These are phyloP conservation scores for Clostera curtula DNA, from an alignment of 2,888 invertebrate species.

Conservation along the genomic window DNA sequence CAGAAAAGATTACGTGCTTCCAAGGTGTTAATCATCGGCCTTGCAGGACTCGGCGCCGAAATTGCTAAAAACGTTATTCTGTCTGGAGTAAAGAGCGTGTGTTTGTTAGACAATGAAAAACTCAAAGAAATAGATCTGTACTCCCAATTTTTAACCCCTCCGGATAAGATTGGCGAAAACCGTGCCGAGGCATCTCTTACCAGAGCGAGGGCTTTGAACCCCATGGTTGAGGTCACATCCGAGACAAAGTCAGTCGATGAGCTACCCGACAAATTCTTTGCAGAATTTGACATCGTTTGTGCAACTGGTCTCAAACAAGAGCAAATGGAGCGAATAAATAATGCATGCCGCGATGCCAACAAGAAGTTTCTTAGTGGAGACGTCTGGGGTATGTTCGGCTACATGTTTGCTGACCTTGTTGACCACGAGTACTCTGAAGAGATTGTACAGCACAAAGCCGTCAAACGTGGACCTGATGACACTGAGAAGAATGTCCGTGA, in stretches of 20 bases:
- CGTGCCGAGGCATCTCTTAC: constrained; percentile 88
- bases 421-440: constrained; percentile 79
- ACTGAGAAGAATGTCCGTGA: constrained; percentile 63
- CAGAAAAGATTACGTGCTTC: constrained; percentile 95
- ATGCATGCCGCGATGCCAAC: constrained; percentile 81
- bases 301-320: constrained; percentile 83
- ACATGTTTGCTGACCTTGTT: constrained; percentile 91
- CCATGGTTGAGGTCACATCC: constrained; percentile 89
- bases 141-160: constrained; percentile 89
- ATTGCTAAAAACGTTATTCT: constrained; percentile 96
- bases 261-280: constrained; percentile 83
- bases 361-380: constrained; percentile 93
- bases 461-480: constrained; percentile 75
- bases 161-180: constrained; percentile 85
- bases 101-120: constrained; percentile 85
- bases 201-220: constrained; percentile 90
- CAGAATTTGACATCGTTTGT: constrained; percentile 87
- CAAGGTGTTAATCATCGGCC: constrained; percentile 89
- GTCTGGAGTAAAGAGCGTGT: constrained; percentile 92
- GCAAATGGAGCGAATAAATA: constrained; percentile 83
- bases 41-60: constrained; percentile 95
- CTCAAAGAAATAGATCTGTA: constrained; percentile 82
- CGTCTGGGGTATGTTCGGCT: constrained; percentile 95
- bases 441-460: constrained; percentile 62
- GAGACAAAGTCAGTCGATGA: constrained; percentile 78